Evolutionary conservation across 2,888 invertebrate genomes (phyloP), one percentile per base, ranked within the genome.

Genomic region (Nomada fabriciana): DNA sequence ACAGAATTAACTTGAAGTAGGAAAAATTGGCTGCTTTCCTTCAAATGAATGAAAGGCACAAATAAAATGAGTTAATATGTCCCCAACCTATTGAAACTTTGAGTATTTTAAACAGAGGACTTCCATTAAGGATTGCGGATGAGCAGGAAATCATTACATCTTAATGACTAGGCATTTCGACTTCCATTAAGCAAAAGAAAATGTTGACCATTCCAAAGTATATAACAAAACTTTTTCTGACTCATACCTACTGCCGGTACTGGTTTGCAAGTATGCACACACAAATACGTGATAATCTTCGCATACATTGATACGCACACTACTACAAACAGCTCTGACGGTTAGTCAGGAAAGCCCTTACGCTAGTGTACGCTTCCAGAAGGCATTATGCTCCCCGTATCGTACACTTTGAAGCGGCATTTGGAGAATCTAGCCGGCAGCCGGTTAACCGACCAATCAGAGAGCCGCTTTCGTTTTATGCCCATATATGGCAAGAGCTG

Each of bases 401-500:
- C 91, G 93, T 93, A 91, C 92, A 92, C 91, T 93, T 93, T 91
- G 91, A 93, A 93, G 91, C 93, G 94, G 93, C 93, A 94, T 94
- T 94, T 94, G 93, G 94, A 93, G 93, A 93, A 94, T 93, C 93
- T 92, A 93, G 91, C 93, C 94, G 93, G 94, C 93, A 94, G 95
- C 95, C 95, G 95, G 95, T 94, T 94, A 91, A 89, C 93, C 94
- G 92, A 94, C 97, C 97, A 97, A 97, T 97, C 95, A 94, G 94
- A 94, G 93, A 90, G 91, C 95, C 92, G 94, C 93, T 95, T 95
- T 95, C 95, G 95, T 96, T 96, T 95, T 96, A 96, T 97, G 96
- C 96, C 97, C 97, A 96, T 97, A 97, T 97, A 97, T 96, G 97
- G 97, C 96, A 96, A 96, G 95, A 95, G 95, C 95, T 95, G 95